Evolutionary conservation across 1,140 invertebrate species (phyloP), one percentile per base, ranked within the genome.

Genomic region (Lordiphosa stackelbergi): DNA sequence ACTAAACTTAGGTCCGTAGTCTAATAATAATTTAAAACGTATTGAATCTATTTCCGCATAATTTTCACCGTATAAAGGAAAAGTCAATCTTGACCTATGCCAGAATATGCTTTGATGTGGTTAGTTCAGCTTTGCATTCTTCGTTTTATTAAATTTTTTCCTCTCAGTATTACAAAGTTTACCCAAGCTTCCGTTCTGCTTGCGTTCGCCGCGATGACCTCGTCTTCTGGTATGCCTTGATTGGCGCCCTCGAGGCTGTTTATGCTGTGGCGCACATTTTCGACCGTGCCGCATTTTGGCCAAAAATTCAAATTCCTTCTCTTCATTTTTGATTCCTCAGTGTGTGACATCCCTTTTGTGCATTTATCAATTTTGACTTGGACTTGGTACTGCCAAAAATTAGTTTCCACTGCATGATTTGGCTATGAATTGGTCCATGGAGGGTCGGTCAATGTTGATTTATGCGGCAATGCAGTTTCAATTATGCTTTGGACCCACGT

Each of bases 131-230:
- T 42, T 45, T 42, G 53, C 46, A 59, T 71, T 64, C 65, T 43
- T 37, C 34, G 64, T 54, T 79, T 79, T 79, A 78, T 78, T 78
- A 79, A 66, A 79, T 78, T 79, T 78, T 79, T 79, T 46, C 56
- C 53, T 52, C 51, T 36, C 34, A 52, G 16, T 16, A 16, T 16
- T 16, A 16, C 16, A 16, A 16, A 16, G 16, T 16, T 16, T 16
- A 16, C 2, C 16, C 16, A 16, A 63, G 40, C 46, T 52, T 36
- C 36, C 48, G 48, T 28, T 28, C 6, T 28, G 16, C n/a, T 24
- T 38, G 35, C 48, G 13, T 38, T 13, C 6, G 62, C 11, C 45
- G 28, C 31, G 46, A 10, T 47, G 38, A 12, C 22, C n/a, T 46
- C 28, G 52, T 51, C 43, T 22, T 49, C 19, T 6, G 53, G 5